Evolutionary conservation across 2,113 vertebrate genomes (phyloP).

Genomic region (Vidua chalybeata): DNA sequence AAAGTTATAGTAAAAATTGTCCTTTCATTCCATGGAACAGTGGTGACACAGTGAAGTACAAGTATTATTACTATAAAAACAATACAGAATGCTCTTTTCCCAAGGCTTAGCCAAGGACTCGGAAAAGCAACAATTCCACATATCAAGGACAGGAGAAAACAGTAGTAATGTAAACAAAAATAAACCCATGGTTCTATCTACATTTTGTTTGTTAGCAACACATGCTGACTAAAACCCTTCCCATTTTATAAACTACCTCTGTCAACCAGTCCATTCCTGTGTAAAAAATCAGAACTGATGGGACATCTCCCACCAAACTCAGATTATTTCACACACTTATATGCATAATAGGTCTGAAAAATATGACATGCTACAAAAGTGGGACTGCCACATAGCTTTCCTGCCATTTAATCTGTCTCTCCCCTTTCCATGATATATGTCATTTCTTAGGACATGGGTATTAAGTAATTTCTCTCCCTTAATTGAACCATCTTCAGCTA

Average conservation of each 20-base stretch:
- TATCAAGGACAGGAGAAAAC: conserved; percentile 36
- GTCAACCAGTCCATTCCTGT: background rate
- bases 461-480: background rate
- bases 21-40: background rate
- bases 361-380: background rate
- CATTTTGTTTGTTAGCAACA: conserved; percentile 32
- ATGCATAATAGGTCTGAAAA: background rate
- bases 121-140: conserved; percentile 17
- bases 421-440: background rate
- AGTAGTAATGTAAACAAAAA: conserved; percentile 40
- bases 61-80: background rate
- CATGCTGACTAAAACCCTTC: background rate
- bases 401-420: background rate
- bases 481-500: conserved; percentile 3
- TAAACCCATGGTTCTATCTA: background rate
- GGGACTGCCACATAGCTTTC: background rate
- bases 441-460: background rate
- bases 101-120: conserved; percentile 30
- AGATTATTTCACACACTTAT: background rate
- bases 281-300: background rate
- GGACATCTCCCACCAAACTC: background rate
- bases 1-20: background rate
- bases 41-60: background rate
- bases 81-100: background rate
- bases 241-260: background rate